A percentile compares a stretch with the other conserved stretches of the same genome.
These are phyloP conservation scores for Greenwoodochromis staneri DNA, from an alignment of 2,113 vertebrate genomes.

Conservation along the genomic window DNA sequence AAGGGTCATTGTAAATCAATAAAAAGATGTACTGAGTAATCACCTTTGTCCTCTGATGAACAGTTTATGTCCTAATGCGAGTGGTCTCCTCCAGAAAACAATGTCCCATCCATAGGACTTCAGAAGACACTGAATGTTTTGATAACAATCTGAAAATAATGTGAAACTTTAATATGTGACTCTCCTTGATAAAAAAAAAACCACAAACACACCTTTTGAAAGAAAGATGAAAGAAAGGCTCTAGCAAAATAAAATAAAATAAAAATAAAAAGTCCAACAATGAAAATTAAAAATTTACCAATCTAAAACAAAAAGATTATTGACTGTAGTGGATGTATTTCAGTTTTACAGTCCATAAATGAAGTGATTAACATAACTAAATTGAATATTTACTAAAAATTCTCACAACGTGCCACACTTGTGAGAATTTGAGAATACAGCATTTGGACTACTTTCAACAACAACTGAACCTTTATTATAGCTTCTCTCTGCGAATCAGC, in stretches of 20 bases:
- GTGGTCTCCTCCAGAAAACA: background rate
- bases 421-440: background rate
- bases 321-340: background rate
- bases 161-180: background rate
- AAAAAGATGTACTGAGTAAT: background rate
- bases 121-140: background rate
- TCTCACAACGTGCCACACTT: background rate
- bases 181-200: background rate
- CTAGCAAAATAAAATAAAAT: too few species aligned
- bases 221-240: background rate
- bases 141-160: background rate
- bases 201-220: background rate
- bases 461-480: background rate
- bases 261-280: background rate
- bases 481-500: slow-evolving; percentile 5
- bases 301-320: background rate
- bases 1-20: background rate
- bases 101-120: background rate
- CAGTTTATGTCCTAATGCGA: background rate
- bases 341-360: background rate
- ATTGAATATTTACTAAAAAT: background rate
- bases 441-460: background rate
- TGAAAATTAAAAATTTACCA: background rate
- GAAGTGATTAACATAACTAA: background rate
- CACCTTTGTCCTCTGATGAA: background rate